Percentiles rank a stretch among this genome's conserved stretches.
Conservation (phyloP, 2,888 invertebrate species). For the Melieria omissa region DNA sequence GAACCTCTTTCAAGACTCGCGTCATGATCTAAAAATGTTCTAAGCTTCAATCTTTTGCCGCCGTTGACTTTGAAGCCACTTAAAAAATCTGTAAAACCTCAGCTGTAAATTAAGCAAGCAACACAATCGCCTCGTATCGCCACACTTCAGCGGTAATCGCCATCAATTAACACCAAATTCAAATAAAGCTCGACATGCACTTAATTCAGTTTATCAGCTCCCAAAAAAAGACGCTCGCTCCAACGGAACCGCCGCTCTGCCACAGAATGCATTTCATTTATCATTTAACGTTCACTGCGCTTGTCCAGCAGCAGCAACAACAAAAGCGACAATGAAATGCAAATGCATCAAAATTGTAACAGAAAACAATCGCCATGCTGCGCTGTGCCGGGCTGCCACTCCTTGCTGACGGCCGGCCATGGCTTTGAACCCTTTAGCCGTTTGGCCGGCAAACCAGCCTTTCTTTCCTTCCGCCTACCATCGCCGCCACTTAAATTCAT, state of each 20-base stretch:
- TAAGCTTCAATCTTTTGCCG: too few relatives aligned
- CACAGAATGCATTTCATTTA: slow-evolving; percentile 19
- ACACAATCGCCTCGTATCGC: slow-evolving; percentile 14
- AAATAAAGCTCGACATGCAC: slow-evolving; percentile 32
- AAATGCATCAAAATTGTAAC: slow-evolving; percentile 23
- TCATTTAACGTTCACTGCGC: slow-evolving; percentile 20
- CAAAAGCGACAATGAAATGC: slow-evolving; percentile 14
- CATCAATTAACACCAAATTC: slow-evolving; percentile 35
- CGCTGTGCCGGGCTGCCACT: too few relatives aligned
- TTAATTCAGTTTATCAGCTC: slow-evolving; percentile 31
- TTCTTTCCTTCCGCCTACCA: too few relatives aligned
- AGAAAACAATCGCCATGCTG: not conserved
- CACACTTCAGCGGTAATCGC: slow-evolving; percentile 19
- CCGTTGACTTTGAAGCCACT: too few relatives aligned
- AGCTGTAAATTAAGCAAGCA: too few relatives aligned
- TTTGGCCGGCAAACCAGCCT: too few relatives aligned
- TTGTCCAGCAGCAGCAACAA: not conserved
- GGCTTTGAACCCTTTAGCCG: too few relatives aligned
- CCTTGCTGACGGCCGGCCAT: too few relatives aligned
- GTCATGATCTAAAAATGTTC: too few relatives aligned
- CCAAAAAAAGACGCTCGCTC: slow-evolving; percentile 26
- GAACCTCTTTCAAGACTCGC: too few relatives aligned
- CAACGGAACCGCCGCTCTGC: slow-evolving; percentile 3
- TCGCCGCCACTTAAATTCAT: too few relatives aligned
- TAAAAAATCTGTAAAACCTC: too few relatives aligned